Base-by-base conservation (phyloP, 2,888 invertebrate species). In the Chaetogeoica ovagalla region DNA sequence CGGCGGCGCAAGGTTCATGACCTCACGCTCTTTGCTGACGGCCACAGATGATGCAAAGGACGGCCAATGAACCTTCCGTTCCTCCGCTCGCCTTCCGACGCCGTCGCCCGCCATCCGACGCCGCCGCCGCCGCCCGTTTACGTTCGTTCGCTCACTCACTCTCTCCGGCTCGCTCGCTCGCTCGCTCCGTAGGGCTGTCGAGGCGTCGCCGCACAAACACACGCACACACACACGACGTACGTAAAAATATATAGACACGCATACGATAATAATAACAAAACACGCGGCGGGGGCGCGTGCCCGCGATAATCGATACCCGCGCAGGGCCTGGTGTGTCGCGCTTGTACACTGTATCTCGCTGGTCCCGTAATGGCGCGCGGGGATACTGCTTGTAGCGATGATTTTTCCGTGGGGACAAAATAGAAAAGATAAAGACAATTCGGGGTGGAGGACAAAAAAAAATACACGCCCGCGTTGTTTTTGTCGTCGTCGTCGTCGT, bases 21-120 rank as follows among this genome's bases (percentile, higher is more conserved):
- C 77, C 77, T 71, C 77, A 79, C 70, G 77, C 77, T 79, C 77
- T 79, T 79, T 79, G 70, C 77, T 62, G 77, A 70, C 77, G 77
- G 77, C 77, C 77, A 79, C 77, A 79, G 77, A 79, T 79, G 77
- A 79, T 79, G 77, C 77, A 79, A 79, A 79, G 77, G 77, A 79
- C 77, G 77, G 77, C 77, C 77, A 79, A 79, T 79, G 77, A 79
- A 79, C 77, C 70, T 55, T 37, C 30, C 74, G 62, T 55, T 63
- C 23, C 48, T 23, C 48, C 37, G 62, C 57, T n/a, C 23, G 43
- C 43, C 69, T 52, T 23, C 37, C 52, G 52, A 39, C 59, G n/a
- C 52, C n/a, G 52, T 52, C 73, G 48, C 30, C 23, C 62, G 21
- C 17, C 39, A 4, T 39, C 39, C 39, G 39, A 39, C 43, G 43